phyloP scores from a whole-genome alignment of 2,113 vertebrate species.

The Bambusicola thoracicus region DNA sequence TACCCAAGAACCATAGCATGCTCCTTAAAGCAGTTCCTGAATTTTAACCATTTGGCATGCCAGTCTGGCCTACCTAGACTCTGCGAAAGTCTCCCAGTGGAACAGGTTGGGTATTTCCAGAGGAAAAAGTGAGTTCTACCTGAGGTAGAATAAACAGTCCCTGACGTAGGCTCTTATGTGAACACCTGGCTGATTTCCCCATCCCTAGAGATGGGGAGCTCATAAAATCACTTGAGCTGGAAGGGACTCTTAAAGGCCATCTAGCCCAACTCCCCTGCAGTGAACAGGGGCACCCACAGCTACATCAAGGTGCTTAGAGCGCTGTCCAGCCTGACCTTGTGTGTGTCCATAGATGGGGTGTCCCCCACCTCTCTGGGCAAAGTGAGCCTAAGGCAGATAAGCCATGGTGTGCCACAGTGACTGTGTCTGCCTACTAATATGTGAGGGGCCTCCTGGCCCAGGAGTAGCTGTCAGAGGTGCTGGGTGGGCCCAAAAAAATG shows the following conservation, averaged over 20 bases:
- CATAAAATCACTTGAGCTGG: too few relatives aligned
- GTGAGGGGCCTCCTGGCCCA: not conserved
- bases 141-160: not conserved
- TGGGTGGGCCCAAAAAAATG: not conserved
- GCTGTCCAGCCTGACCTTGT: too few relatives aligned
- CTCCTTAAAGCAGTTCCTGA: not conserved
- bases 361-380: too few relatives aligned
- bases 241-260: too few relatives aligned
- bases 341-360: too few relatives aligned
- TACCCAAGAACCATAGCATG: not conserved
- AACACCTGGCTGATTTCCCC: not conserved
- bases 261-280: too few relatives aligned
- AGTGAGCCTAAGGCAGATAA: not conserved
- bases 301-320: too few relatives aligned
- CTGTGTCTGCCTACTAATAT: fast-evolving
- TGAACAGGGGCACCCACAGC: too few relatives aligned
- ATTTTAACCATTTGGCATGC: not conserved
- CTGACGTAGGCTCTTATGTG: not conserved
- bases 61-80: not conserved
- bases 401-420: not conserved
- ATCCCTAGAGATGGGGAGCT: not conserved
- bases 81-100: not conserved
- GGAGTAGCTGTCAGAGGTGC: not conserved
- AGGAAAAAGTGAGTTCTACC: not conserved
- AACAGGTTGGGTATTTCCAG: fast-evolving